These are phyloP conservation scores for Sesamia inferens DNA, from an alignment of 2,888 invertebrate genomes.

Conservation along the genomic window DNA sequence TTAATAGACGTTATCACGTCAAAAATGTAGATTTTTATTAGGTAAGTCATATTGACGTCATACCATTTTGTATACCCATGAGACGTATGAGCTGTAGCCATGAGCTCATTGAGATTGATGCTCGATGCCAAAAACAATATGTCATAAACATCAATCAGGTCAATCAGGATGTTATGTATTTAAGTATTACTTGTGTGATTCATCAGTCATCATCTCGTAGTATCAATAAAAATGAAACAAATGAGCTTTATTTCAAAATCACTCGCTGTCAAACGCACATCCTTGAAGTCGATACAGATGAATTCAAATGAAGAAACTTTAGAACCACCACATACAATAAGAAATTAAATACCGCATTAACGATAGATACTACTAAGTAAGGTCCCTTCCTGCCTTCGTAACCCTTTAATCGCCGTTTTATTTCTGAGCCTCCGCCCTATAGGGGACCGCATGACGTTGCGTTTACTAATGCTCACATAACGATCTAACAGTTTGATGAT, in stretches of 20 bases:
- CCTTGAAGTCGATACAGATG: constrained; percentile 1
- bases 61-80: neutral
- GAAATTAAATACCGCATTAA: constrained; percentile 43
- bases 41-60: no score
- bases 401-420: constrained; percentile 46
- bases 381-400: constrained; percentile 37
- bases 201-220: neutral
- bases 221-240: constrained; percentile 2
- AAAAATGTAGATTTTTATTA: no score
- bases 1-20: no score
- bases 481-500: constrained; percentile 47
- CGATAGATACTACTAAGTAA: constrained; percentile 17
- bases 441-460: constrained; percentile 46
- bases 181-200: constrained; percentile 11
- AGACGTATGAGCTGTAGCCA: constrained; percentile 4
- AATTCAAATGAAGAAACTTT: constrained; percentile 16
- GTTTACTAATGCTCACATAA: constrained; percentile 53
- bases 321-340: constrained; percentile 20
- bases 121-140: constrained; percentile 38
- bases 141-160: constrained; percentile 44
- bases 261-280: constrained; percentile 2
- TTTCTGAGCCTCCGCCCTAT: constrained; percentile 23
- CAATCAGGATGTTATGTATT: constrained; percentile 14
- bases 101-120: constrained; percentile 35
- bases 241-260: neutral